phyloP scores from a whole-genome alignment of 2,113 vertebrate species.

The Tupaia tana region DNA sequence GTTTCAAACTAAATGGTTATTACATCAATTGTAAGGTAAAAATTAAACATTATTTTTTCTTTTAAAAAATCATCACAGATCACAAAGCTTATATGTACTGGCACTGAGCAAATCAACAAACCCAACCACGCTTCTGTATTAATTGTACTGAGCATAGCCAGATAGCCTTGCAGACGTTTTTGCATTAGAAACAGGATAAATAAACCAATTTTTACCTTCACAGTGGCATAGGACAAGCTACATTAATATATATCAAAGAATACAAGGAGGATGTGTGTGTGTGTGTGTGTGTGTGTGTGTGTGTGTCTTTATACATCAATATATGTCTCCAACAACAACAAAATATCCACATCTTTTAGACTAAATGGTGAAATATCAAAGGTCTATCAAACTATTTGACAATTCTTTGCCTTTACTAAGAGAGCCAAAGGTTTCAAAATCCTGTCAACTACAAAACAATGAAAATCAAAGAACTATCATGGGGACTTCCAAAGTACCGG shows the following conservation, averaged over 20 bases:
- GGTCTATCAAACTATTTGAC: slow-evolving; percentile 55
- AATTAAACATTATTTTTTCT: not conserved
- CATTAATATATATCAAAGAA: slow-evolving; percentile 39
- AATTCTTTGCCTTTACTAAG: slow-evolving; percentile 54
- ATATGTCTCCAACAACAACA: not conserved
- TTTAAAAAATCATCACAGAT: not conserved
- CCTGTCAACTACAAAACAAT: slow-evolving; percentile 55
- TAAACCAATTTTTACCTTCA: slow-evolving; percentile 51
- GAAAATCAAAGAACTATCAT: slow-evolving; percentile 49
- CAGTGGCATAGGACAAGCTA: slow-evolving; percentile 3
- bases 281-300: too few species aligned
- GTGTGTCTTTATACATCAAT: too few species aligned
- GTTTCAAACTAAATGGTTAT: not conserved
- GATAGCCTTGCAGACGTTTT: not conserved
- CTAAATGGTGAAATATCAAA: slow-evolving; percentile 64
- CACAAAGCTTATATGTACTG: not conserved
- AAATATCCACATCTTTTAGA: slow-evolving; percentile 43
- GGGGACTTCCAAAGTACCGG: not conserved
- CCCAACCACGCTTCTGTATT: not conserved
- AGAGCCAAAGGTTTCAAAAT: slow-evolving; percentile 64
- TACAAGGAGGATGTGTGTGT: not conserved
- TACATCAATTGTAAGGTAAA: not conserved
- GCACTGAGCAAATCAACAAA: not conserved
- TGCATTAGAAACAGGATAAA: slow-evolving; percentile 50
- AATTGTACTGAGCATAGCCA: not conserved